These are phyloP conservation scores for Phlogophora meticulosa DNA, from an alignment of 2,888 invertebrate genomes.

Conservation along the genomic window DNA sequence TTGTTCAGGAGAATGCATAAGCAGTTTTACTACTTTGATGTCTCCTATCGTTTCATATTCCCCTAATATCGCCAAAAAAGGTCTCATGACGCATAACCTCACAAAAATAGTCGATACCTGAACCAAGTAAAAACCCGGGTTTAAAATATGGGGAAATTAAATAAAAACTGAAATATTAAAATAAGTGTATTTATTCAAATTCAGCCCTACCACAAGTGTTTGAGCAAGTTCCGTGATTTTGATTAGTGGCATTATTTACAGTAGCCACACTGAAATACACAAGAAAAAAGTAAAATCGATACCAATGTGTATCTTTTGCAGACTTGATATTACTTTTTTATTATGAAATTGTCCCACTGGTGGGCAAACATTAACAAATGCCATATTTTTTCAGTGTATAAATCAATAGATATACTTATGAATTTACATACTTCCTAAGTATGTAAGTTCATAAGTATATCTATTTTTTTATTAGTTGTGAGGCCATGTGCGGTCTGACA, in stretches of 20 bases:
- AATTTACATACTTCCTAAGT: conserved; percentile 33
- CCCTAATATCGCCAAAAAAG: no score
- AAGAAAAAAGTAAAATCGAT: conserved; percentile 8
- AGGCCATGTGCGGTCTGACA: not conserved
- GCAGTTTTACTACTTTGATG: no score
- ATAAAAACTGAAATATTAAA: not conserved
- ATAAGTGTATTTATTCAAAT: conserved; percentile 50
- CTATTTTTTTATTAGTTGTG: not conserved
- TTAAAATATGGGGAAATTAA: no score
- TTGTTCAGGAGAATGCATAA: no score
- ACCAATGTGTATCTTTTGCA: conserved; percentile 5
- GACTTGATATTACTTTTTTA: conserved; percentile 1
- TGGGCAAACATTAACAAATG: conserved; percentile 9
- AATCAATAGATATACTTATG: conserved; percentile 9
- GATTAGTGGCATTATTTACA: conserved; percentile 10
- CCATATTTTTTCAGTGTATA: not conserved
- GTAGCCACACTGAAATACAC: conserved; percentile 37
- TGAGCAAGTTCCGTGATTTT: conserved; percentile 29
- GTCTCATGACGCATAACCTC: no score
- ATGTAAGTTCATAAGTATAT: no score
- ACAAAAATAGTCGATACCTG: no score
- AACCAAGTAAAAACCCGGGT: no score
- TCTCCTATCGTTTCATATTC: no score
- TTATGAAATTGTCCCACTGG: not conserved
- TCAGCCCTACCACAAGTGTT: conserved; percentile 21